These are phyloP conservation scores for Pammene aurita DNA, from an alignment of 2,888 invertebrate genomes.

Conservation along the genomic window DNA sequence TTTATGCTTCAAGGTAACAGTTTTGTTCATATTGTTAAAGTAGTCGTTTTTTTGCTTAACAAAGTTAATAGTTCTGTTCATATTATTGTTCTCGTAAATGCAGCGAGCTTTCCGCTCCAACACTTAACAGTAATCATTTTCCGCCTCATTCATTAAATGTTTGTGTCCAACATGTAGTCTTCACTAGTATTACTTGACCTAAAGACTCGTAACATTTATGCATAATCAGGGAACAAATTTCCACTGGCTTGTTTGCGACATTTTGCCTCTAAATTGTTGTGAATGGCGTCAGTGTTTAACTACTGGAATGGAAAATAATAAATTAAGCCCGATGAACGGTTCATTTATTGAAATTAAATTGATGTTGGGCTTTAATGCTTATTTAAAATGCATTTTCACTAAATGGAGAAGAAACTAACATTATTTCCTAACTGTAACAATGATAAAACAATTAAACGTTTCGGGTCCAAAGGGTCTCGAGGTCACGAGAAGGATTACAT, in stretches of 20 bases:
- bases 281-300: not conserved
- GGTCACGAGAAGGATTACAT: too few species aligned
- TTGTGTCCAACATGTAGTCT: not conserved
- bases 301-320: not conserved
- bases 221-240: not conserved
- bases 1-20: too few species aligned
- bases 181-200: not conserved
- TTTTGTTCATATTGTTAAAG: too few species aligned
- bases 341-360: constrained; percentile 11
- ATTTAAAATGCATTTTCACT: not conserved
- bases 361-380: not conserved
- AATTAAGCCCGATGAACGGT: not conserved
- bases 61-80: too few species aligned
- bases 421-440: not conserved
- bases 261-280: not conserved
- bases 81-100: not conserved
- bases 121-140: not conserved
- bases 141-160: not conserved
- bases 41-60: too few species aligned
- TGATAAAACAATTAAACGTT: not conserved
- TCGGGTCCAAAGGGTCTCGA: too few species aligned
- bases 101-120: not conserved
- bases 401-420: too few species aligned
- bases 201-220: not conserved
- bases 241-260: not conserved